Evolutionary conservation across 2,888 invertebrate species (phyloP), one percentile per base, ranked within the genome.

Genomic region (Stramonita haemastoma): DNA sequence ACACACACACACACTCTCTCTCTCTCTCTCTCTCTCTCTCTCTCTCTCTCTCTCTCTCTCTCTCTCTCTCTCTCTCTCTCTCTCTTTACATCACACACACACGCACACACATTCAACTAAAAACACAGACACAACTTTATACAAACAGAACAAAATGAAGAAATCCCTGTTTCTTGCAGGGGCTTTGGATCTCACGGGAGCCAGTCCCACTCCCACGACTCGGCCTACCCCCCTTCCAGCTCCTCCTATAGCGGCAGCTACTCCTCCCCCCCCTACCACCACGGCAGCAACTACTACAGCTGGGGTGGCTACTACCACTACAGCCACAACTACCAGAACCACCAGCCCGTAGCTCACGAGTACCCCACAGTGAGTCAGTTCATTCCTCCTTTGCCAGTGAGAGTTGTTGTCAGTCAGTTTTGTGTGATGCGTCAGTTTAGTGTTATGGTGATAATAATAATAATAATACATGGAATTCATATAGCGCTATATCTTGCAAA

Each of bases 261-360:
- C 81, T 77, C 89, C n/a, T n/a, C 73, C 26, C 77, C 90, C 22
- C 90, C 90, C 6, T 81, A 81, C 32, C 46, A 88, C n/a, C 91
- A 91, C 86, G 73, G 73, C 73, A 17, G 89, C 17, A 90, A 92
- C 57, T 91, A 92, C 87, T 92, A 92, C 88, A 90, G 91, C n/a
- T 94, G 94, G 92, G 92, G 93, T 15, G 93, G 93, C 26, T 93
- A 93, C 91, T 92, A 93, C 86, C 92, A 92, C 87, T 93, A 92
- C 90, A 92, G 92, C 73, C 93, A 94, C 88, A 46, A 91, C 60
- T 92, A 92, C 87, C 87, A 91, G 84, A 90, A 91, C 46, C 90
- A 91, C 36, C 91, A 91, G 36, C 90, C 91, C 5, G 87, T 90
- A 2, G 36, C 84, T 6, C 83, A 88, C 34, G 91, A 89, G 36